Conservation (phyloP, 2,113 vertebrate species). For the Onychorhynchus coronatus region DNA sequence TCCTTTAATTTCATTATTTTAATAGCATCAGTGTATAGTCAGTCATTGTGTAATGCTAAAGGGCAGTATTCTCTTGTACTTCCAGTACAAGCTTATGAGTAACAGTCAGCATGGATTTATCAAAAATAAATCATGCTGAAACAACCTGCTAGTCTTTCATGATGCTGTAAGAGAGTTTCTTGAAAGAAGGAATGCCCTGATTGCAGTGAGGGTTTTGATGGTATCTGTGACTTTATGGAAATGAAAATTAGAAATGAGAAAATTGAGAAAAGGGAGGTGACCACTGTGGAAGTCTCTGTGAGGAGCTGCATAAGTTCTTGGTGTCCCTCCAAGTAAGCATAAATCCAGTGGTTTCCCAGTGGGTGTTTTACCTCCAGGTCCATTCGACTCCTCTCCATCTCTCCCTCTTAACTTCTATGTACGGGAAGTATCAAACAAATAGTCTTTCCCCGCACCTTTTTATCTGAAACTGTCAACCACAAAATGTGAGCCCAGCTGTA, state of each 20-base stretch:
- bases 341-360: not conserved
- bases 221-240: not conserved
- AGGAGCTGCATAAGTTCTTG: not conserved
- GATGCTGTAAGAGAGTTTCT: not conserved
- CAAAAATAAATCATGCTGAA: not conserved
- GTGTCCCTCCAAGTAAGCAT: not conserved
- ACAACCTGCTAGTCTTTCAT: not conserved
- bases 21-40: not conserved
- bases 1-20: not conserved
- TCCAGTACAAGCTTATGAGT: not conserved
- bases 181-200: not conserved
- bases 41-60: not conserved
- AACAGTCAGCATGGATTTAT: not conserved
- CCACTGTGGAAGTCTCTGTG: not conserved
- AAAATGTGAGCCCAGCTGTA: not conserved
- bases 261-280: not conserved
- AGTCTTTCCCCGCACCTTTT: not conserved
- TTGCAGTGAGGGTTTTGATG: not conserved
- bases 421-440: not conserved
- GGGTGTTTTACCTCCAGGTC: not conserved
- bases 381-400: accelerated
- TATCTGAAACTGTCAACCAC: not conserved
- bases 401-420: not conserved
- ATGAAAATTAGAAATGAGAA: not conserved
- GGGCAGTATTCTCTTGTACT: not conserved